Conservation (phyloP, 2,113 vertebrate genomes). For the Emydura subglobosa region DNA sequence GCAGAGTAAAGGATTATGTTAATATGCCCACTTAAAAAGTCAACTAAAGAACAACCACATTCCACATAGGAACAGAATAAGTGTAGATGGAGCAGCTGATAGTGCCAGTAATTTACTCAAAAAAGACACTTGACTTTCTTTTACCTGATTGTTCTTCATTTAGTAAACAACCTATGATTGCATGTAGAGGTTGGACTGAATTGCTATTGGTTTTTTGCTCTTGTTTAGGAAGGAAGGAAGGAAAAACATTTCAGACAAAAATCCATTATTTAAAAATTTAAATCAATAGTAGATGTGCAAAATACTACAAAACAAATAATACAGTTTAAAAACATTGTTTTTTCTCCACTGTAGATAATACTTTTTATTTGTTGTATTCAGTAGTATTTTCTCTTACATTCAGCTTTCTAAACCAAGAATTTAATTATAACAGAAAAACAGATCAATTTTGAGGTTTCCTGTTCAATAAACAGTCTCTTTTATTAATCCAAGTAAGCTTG, state of each 20-base stretch:
- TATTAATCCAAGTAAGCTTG: constrained; percentile 31
- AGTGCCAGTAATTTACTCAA: constrained; percentile 42
- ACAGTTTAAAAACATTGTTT: constrained; percentile 33
- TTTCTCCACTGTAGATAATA: neutral
- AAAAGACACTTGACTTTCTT: constrained; percentile 14
- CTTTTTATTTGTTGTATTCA: constrained; percentile 35
- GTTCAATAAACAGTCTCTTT: neutral
- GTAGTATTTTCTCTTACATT: neutral
- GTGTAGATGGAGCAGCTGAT: neutral
- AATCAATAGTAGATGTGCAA: constrained; percentile 40
- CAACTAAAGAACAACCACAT: constrained; percentile 7
- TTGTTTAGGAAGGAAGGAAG: constrained; percentile 30
- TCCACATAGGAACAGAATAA: constrained; percentile 6
- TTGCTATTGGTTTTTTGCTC: neutral
- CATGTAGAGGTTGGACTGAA: constrained; percentile 48
- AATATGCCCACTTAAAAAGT: constrained; percentile 54
- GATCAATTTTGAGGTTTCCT: constrained; percentile 16
- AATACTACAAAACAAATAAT: constrained; percentile 31
- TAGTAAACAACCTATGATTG: constrained; percentile 42
- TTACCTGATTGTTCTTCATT: neutral
- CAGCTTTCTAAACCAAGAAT: constrained; percentile 44
- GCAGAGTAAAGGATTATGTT: neutral
- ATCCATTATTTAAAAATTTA: constrained; percentile 53
- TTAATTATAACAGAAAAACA: neutral
- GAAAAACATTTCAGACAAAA: neutral